Evolutionary conservation across 2,888 invertebrate species (phyloP).

Genomic region (Chrysomela aeneicollis): DNA sequence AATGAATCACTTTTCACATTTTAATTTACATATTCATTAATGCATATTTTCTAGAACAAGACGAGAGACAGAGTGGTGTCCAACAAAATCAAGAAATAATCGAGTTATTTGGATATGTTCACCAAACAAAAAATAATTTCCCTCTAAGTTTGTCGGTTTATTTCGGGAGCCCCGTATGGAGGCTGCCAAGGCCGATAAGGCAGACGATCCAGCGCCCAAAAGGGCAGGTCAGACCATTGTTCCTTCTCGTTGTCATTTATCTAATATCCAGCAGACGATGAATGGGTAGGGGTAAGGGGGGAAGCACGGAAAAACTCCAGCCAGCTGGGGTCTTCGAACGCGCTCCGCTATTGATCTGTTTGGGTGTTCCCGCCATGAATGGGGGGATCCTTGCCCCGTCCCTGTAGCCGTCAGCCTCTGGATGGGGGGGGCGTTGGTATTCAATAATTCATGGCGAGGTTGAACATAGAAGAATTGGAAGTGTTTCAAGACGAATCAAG

Average conservation of each 20-base stretch:
- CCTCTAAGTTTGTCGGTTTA: too few relatives aligned
- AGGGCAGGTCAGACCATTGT: neutral
- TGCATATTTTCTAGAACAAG: too few relatives aligned
- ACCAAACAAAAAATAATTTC: too few relatives aligned
- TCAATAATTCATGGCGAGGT: conserved; percentile 1
- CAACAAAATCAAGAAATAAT: too few relatives aligned
- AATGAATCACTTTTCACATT: too few relatives aligned
- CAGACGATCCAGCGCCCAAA: too few relatives aligned
- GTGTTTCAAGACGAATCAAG: neutral
- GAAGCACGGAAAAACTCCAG: neutral
- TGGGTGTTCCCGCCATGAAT: conserved; percentile 36
- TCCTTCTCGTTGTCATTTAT: neutral
- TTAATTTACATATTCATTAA: too few relatives aligned
- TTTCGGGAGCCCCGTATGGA: too few relatives aligned
- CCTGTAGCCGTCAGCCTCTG: neutral
- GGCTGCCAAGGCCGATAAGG: too few relatives aligned
- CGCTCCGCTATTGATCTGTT: conserved; percentile 35
- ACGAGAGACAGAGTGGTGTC: too few relatives aligned
- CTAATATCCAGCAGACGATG: neutral
- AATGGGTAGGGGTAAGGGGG: neutral
- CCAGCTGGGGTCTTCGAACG: conserved; percentile 28
- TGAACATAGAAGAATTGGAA: neutral
- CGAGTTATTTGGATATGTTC: too few relatives aligned
- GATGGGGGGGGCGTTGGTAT: neutral
- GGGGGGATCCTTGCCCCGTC: neutral